These are phyloP conservation scores for Apteryx mantelli DNA, from an alignment of 2,113 vertebrate genomes.

Conservation along the genomic window DNA sequence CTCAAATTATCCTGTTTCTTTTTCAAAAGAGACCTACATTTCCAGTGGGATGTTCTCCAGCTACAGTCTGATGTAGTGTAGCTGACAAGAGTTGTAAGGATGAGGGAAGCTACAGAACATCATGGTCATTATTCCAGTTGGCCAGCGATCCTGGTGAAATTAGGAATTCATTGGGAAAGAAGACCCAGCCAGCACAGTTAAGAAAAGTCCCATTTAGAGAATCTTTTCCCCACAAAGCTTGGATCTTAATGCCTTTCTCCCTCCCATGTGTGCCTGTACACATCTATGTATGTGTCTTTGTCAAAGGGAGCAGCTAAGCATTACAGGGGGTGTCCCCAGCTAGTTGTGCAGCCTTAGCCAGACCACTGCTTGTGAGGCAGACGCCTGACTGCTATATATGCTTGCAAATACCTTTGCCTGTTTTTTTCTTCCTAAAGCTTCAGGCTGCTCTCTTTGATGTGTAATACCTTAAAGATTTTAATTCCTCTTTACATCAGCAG, in stretches of 20 bases:
- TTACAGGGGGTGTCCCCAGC: neutral
- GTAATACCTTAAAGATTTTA: slow-evolving; percentile 73
- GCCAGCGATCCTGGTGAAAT: neutral
- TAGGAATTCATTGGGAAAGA: neutral
- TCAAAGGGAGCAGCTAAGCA: neutral
- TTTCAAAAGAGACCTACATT: neutral
- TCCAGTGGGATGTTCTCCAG: neutral
- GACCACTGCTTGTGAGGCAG: slow-evolving; percentile 19
- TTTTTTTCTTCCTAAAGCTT: slow-evolving; percentile 53
- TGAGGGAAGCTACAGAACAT: neutral
- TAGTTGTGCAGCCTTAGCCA: slow-evolving; percentile 44
- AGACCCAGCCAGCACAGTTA: neutral
- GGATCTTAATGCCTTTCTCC: neutral
- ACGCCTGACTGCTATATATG: slow-evolving; percentile 37
- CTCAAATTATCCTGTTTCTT: neutral
- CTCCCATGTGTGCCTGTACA: neutral
- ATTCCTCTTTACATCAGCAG: slow-evolving; percentile 69
- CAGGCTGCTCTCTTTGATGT: slow-evolving; percentile 65
- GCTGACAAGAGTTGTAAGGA: neutral
- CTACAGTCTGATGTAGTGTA: neutral
- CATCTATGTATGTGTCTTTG: neutral
- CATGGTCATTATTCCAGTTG: neutral
- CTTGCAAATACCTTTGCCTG: slow-evolving; percentile 22
- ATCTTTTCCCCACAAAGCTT: neutral
- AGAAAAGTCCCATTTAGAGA: neutral